Percentiles rank a stretch among this genome's conserved stretches.
phyloP scores from a whole-genome alignment of 2,888 invertebrate genomes.

The Cosmopolites sordidus region DNA sequence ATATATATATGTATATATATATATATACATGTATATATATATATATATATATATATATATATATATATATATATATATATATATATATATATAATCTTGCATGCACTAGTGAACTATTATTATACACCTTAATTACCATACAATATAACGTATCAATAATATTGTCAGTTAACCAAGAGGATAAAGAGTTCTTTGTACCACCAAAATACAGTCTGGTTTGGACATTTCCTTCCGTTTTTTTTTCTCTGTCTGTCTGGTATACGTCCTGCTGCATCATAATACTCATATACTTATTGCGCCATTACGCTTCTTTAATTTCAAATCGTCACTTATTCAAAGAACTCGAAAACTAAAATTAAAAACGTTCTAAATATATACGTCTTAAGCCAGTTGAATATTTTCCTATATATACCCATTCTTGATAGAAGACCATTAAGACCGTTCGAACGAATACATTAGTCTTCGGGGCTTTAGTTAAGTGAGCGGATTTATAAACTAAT shows the following conservation, averaged over 20 bases:
- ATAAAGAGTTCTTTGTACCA: neutral
- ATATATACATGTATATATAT: too few species aligned
- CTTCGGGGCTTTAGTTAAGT: too few species aligned
- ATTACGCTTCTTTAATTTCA: neutral
- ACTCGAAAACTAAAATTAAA: slow-evolving; percentile 24
- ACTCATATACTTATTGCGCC: neutral
- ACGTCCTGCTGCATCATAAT: neutral
- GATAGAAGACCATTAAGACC: neutral
- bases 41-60: too few species aligned
- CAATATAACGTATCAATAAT: too few species aligned
- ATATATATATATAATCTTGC: too few species aligned
- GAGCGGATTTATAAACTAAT: too few species aligned
- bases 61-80: too few species aligned
- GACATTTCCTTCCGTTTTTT: slow-evolving; percentile 1
- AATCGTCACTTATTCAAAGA: neutral
- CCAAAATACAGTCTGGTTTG: neutral
- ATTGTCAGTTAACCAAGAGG: too few species aligned
- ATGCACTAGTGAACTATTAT: too few species aligned
- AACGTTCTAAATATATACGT: slow-evolving; percentile 20
- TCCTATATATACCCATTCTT: slow-evolving; percentile 2
- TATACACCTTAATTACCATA: too few species aligned
- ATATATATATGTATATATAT: too few species aligned
- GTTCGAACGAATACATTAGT: too few species aligned
- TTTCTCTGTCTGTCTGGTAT: neutral
- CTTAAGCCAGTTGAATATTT: slow-evolving; percentile 9